Conservation (phyloP, 2,888 invertebrate species). For the Oxyteleia sp. region DNA sequence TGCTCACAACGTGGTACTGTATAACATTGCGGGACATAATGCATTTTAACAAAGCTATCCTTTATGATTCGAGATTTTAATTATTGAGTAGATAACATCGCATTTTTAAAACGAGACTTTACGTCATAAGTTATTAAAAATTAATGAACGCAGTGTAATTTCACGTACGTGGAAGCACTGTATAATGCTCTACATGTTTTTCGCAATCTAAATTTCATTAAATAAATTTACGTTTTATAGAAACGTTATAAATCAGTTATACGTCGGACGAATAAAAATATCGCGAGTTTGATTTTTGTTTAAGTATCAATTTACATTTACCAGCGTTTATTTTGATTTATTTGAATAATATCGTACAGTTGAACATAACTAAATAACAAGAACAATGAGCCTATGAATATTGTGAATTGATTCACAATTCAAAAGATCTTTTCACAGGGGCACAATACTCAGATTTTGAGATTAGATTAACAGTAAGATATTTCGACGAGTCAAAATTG, state of each 20-base stretch:
- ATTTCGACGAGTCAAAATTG: constrained; percentile 36
- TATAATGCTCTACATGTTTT: constrained; percentile 14
- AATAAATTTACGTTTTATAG: constrained; percentile 4
- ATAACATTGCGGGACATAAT: constrained; percentile 49
- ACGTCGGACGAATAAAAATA: not conserved
- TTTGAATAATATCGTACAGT: not conserved
- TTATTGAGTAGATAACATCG: constrained; percentile 55
- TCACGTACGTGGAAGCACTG: not conserved
- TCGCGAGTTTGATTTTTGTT: not conserved
- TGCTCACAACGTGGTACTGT: constrained; percentile 36
- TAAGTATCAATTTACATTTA: constrained; percentile 1
- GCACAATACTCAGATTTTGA: constrained; percentile 31
- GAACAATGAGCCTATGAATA: constrained; percentile 36
- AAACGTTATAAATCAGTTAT: not conserved
- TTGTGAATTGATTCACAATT: constrained; percentile 27
- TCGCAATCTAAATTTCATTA: constrained; percentile 7
- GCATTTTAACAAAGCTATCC: constrained; percentile 40
- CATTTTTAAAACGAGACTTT: constrained; percentile 39
- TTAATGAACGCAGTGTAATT: constrained; percentile 29
- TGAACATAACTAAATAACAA: constrained; percentile 20
- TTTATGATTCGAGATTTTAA: constrained; percentile 59
- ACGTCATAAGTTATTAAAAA: constrained; percentile 44
- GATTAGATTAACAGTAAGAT: constrained; percentile 40
- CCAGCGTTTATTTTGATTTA: constrained; percentile 15
- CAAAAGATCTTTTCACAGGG: constrained; percentile 41